Base-by-base conservation (phyloP, 2,113 vertebrate genomes). In the Pontoporia blainvillei region DNA sequence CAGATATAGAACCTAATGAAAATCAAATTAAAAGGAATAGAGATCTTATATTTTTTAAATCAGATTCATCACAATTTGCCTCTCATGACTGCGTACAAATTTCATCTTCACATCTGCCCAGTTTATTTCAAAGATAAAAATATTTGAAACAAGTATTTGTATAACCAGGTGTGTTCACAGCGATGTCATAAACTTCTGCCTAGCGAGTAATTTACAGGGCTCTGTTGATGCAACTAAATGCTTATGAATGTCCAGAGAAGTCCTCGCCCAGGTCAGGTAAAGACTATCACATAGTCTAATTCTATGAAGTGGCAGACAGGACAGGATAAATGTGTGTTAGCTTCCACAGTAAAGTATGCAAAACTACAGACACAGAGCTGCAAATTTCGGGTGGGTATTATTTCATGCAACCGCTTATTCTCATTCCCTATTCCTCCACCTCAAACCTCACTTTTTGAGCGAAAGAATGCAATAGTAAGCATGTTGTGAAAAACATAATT, bases 71-170 rank as follows among this genome's bases (percentile, higher is more conserved):
- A 79, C 31, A 39, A 0, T 67, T 23, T 89, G 21, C 39, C 10
- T 92, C 10, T 93, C 6, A 23, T 52, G 44, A 76, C 14, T 20
- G 8, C 72, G 6, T 54, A 18, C 4, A 71, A 57, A 64, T 29
- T 91, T 78, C 11, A 46, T 64, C 46, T 93, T 90, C 8, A 49
- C 29, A 23, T 72, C 15, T 69, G 12, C 27, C 6, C 2, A 72
- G 66, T 88, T 91, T 61, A 75, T 85, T 82, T 90, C 62, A 86
- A 67, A 94, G 62, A 89, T 82, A 52, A 75, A 62, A 90, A 52
- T n/a, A 82, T 41, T 54, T 83, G 82, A 86, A 93, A 64, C 66
- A 64, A 87, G 6, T 44, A 49, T 64, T 87, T 82, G 44, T 71
- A 39, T 96, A 31, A 18, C 15, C 69, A 87, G 13, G 4, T 44